Evolutionary conservation across 2,888 invertebrate species (phyloP).

Genomic region (Hydriomena furcata): DNA sequence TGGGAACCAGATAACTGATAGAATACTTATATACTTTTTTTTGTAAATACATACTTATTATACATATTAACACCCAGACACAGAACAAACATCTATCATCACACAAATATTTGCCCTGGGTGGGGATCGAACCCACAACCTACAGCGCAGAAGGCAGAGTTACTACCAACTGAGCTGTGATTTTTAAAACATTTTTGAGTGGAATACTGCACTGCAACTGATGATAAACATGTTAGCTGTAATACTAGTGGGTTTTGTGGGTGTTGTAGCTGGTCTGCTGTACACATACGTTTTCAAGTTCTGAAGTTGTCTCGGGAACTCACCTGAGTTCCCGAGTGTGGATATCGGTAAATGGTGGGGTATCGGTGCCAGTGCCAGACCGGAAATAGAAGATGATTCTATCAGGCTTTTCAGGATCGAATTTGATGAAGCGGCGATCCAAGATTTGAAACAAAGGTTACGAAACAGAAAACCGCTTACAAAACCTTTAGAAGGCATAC

Average conservation of each 20-base stretch:
- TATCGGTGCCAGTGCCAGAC: slow-evolving; percentile 42
- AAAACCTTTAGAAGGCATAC: slow-evolving; percentile 86
- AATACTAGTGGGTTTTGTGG: slow-evolving; percentile 44
- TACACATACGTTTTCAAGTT: slow-evolving; percentile 42
- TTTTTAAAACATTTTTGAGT: too few species aligned
- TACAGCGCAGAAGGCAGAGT: too few species aligned
- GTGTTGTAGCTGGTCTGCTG: slow-evolving; percentile 46
- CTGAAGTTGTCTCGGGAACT: too few species aligned
- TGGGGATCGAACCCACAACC: too few species aligned
- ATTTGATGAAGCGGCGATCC: slow-evolving; percentile 74
- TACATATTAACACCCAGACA: too few species aligned
- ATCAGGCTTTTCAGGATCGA: slow-evolving; percentile 65
- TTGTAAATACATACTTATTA: too few species aligned
- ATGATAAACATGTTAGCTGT: slow-evolving; percentile 52
- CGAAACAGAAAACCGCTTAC: slow-evolving; percentile 74
- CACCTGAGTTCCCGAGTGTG: slow-evolving; percentile 55
- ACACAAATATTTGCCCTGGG: too few species aligned
- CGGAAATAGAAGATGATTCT: slow-evolving; percentile 50
- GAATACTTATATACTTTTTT: too few species aligned
- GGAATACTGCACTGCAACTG: too few species aligned
- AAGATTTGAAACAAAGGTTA: slow-evolving; percentile 85
- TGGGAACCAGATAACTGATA: too few species aligned
- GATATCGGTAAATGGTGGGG: slow-evolving; percentile 74
- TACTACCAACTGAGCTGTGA: too few species aligned
- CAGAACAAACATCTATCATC: too few species aligned